phyloP scores from a whole-genome alignment of 2,797 vertebrate genomes.

The Eurystomus glaucurus region DNA sequence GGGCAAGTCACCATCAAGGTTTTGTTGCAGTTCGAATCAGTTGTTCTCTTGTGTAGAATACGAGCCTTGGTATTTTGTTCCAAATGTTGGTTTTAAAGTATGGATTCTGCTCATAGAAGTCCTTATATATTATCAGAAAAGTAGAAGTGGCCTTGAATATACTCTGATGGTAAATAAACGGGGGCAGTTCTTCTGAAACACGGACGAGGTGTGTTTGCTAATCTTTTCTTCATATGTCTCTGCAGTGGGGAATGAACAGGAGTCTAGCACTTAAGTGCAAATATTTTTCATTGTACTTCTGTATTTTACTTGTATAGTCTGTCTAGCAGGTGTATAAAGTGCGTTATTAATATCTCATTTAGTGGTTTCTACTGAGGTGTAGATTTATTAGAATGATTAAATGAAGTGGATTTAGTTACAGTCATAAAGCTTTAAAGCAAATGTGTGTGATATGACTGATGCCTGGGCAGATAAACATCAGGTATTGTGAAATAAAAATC shows the following conservation, averaged over 20 bases:
- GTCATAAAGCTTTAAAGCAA: neutral
- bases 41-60: neutral
- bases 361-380: neutral
- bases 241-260: neutral
- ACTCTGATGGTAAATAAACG: neutral
- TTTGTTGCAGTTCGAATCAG: neutral
- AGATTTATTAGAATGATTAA: conserved; percentile 48
- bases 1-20: neutral
- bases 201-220: neutral
- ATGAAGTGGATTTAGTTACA: conserved; percentile 29
- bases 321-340: conserved; percentile 20
- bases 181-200: neutral
- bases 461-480: neutral
- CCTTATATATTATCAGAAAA: neutral
- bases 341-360: conserved; percentile 33
- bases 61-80: neutral
- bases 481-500: neutral
- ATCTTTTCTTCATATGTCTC: rapidly evolving
- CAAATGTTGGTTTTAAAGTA: neutral
- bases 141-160: neutral
- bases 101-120: neutral
- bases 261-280: neutral
- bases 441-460: neutral
- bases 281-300: neutral
- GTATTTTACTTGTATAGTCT: neutral